Percentiles rank a stretch among this genome's conserved stretches.
phyloP scores from a whole-genome alignment of 2,113 vertebrate genomes.

The Mustela nigripes region DNA sequence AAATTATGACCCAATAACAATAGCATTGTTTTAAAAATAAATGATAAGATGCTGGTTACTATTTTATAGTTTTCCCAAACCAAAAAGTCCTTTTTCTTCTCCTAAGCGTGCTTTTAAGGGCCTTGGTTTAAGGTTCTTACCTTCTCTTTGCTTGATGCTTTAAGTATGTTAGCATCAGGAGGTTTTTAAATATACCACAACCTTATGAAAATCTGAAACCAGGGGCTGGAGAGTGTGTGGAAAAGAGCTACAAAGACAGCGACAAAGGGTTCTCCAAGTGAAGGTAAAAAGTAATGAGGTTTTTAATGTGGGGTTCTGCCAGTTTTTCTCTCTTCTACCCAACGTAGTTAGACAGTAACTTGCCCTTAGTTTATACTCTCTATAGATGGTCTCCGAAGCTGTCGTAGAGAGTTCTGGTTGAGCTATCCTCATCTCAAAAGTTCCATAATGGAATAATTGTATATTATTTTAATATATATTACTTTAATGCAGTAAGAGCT shows the following conservation, averaged over 20 bases:
- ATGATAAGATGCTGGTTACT: background rate
- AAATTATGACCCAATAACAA: conserved; percentile 8
- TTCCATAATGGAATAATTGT: conserved; percentile 34
- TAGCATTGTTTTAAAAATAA: background rate
- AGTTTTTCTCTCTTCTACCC: background rate
- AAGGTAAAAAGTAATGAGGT: background rate
- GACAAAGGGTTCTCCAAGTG: background rate
- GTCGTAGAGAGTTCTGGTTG: background rate
- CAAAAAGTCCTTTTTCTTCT: background rate
- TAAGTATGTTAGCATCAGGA: background rate
- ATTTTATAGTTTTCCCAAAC: conserved; percentile 13
- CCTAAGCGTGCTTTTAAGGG: background rate
- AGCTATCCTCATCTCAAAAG: background rate
- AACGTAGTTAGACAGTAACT: background rate
- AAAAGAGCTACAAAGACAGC: background rate
- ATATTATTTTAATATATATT: conserved; percentile 41
- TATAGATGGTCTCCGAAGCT: background rate
- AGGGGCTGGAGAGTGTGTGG: background rate
- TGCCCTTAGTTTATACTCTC: background rate
- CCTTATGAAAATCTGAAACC: conserved; percentile 42
- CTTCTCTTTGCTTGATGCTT: background rate
- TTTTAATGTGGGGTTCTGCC: background rate
- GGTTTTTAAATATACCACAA: conserved; percentile 14
- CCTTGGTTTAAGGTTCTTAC: conserved; percentile 22
- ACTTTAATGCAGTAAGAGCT: conserved; percentile 53